Percentiles rank a stretch among this genome's conserved stretches.
phyloP scores from a whole-genome alignment of 2,888 invertebrate genomes.

The Philaethria dido region DNA sequence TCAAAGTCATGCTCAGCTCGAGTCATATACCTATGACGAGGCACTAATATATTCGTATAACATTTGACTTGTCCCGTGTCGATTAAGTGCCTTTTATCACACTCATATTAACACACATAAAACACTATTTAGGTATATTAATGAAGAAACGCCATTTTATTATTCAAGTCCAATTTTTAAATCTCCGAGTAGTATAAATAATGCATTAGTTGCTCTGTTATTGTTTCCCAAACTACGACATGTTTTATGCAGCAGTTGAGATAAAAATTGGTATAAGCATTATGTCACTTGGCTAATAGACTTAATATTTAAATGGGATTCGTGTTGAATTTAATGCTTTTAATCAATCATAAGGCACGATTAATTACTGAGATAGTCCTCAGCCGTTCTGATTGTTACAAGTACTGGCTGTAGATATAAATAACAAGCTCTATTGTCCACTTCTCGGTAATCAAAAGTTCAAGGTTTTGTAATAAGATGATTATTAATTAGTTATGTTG shows the following conservation, averaged over 20 bases:
- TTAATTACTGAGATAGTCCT: conserved; percentile 80
- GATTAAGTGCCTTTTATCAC: neutral
- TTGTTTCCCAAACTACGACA: conserved; percentile 75
- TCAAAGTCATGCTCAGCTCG: conserved; percentile 6
- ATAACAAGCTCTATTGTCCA: conserved; percentile 78
- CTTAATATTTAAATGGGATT: conserved; percentile 80
- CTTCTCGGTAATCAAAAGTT: conserved; percentile 75
- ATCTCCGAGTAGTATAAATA: conserved; percentile 55
- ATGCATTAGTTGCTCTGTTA: conserved; percentile 70
- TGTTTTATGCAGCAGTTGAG: conserved; percentile 76
- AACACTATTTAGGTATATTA: conserved; percentile 9
- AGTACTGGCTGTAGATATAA: conserved; percentile 67
- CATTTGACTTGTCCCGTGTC: neutral
- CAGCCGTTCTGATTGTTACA: conserved; percentile 64
- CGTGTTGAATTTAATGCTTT: conserved; percentile 80
- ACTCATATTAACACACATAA: conserved; percentile 16
- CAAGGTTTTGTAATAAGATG: conserved; percentile 76
- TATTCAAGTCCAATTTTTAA: conserved; percentile 3
- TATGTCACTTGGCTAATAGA: conserved; percentile 79
- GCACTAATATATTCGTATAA: conserved; percentile 1
- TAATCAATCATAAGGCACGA: conserved; percentile 82
- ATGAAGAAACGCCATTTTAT: conserved; percentile 16
- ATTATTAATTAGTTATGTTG: conserved; percentile 77
- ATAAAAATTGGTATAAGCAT: conserved; percentile 79
- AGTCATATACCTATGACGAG: neutral